A percentile compares a stretch with the other conserved stretches of the same genome.
phyloP scores from a whole-genome alignment of 2,797 vertebrate genomes.

The Pelochelys cantorii region DNA sequence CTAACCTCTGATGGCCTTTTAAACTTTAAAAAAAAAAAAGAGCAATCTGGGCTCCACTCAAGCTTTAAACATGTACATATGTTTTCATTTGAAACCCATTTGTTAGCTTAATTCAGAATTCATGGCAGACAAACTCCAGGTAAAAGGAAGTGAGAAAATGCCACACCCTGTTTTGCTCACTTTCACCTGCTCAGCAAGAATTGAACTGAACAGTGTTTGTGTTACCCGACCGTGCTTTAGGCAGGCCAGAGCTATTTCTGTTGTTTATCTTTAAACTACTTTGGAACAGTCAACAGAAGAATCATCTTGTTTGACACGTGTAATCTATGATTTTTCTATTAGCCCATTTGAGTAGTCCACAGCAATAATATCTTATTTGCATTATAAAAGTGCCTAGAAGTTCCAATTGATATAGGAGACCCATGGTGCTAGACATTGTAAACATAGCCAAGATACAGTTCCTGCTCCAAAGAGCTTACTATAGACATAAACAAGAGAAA shows the following conservation, averaged over 20 bases:
- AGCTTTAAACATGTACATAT: neutral
- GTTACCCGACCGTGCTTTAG: constrained; percentile 22
- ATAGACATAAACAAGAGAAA: neutral
- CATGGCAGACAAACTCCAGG: neutral
- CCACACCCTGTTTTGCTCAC: neutral
- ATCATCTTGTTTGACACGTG: neutral
- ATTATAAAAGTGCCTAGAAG: neutral
- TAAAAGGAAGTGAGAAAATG: constrained; percentile 36
- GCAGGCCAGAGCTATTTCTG: neutral
- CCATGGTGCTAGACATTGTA: neutral
- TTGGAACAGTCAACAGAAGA: neutral
- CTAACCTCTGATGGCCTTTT: constrained; percentile 10
- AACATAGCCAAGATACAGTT: neutral
- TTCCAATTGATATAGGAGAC: neutral
- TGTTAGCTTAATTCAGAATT: constrained; percentile 41
- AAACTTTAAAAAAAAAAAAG: constrained; percentile 45
- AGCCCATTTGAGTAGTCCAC: neutral
- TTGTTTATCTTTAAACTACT: neutral
- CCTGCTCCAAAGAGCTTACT: neutral
- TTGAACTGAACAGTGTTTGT: neutral
- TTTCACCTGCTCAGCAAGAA: neutral
- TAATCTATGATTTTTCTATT: constrained; percentile 10
- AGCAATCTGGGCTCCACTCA: neutral
- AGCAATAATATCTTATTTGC: constrained; percentile 2
- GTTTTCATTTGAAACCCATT: constrained; percentile 30